These are phyloP conservation scores for Leptinotarsa juncta DNA, from an alignment of 2,888 invertebrate genomes.

Conservation along the genomic window DNA sequence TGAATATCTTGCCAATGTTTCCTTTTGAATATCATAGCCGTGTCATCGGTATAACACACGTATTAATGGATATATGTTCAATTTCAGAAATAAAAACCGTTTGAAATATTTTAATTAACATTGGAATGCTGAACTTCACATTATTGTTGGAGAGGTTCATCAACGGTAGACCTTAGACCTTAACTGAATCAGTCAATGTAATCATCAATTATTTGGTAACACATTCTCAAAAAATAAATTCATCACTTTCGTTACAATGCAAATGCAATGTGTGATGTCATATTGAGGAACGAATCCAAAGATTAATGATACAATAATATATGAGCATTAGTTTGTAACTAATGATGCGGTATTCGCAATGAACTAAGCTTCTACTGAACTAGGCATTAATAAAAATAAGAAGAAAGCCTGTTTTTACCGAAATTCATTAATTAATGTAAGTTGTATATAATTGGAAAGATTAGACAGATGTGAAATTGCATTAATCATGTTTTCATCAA, in stretches of 20 bases:
- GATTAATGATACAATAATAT: background rate
- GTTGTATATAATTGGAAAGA: background rate
- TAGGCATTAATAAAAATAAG: background rate
- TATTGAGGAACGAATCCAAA: background rate
- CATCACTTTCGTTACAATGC: background rate
- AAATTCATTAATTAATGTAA: background rate
- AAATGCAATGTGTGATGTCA: background rate
- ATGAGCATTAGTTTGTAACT: background rate
- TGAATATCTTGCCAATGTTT: too few relatives aligned
- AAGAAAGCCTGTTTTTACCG: background rate
- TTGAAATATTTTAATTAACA: too few relatives aligned
- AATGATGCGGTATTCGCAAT: constrained; percentile 2
- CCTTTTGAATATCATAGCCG: too few relatives aligned
- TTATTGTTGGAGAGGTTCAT: background rate
- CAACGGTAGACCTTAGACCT: constrained; percentile 2
- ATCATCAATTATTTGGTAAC: background rate
- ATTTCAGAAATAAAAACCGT: too few relatives aligned
- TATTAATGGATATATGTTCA: too few relatives aligned
- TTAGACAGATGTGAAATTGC: background rate
- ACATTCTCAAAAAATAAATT: background rate
- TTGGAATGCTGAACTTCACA: background rate
- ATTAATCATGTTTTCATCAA: background rate
- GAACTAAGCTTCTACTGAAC: background rate
- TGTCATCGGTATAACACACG: too few relatives aligned
- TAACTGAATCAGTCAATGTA: background rate